Evolutionary conservation across 2,888 invertebrate species (phyloP), one percentile per base, ranked within the genome.

Genomic region (Napeogenes inachia): DNA sequence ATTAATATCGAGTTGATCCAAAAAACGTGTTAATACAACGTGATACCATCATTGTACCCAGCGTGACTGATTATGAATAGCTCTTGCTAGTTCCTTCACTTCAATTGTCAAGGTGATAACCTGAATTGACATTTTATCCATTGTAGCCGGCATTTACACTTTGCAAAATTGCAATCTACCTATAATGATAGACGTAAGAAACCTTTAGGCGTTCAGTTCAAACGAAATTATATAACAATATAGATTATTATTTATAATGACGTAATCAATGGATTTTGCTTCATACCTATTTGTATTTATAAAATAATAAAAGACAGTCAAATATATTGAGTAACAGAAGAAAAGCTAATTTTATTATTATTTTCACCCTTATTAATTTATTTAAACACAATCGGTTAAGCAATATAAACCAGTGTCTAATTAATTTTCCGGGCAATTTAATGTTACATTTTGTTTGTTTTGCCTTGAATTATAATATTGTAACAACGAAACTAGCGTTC

Each of bases 31-130:
- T 56, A 54, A 13, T 56, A 33, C 47, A 45, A 54, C 57, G 47
- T 35, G 63, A 4, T 42, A 13, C 45, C 21, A 54, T 46, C 53
- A 55, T 59, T 56, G 56, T 30, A 53, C 45, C 6, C n/a, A 53
- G 61, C 60, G 61, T 66, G 66, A 64, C 68, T 57, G 62, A 66
- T 68, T 61, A 63, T 65, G 66, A 69, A 68, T 66, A 66, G 64
- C 54, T 66, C 55, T 65, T 63, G 66, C 21, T 21, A 66, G 58
- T 59, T 64, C 58, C 65, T 66, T 68, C 66, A 66, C 56, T 64
- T 58, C 61, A 69, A 61, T 65, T 68, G 63, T 58, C 69, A 69
- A 69, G 68, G 69, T 64, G 45, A 65, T 45, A 46, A 57, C 54
- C 57, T 50, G 59, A 54, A 60, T 62, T 61, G 65, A 55, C 63